Conservation (phyloP, 1,140 invertebrate species). For the Galleria mellonella region DNA sequence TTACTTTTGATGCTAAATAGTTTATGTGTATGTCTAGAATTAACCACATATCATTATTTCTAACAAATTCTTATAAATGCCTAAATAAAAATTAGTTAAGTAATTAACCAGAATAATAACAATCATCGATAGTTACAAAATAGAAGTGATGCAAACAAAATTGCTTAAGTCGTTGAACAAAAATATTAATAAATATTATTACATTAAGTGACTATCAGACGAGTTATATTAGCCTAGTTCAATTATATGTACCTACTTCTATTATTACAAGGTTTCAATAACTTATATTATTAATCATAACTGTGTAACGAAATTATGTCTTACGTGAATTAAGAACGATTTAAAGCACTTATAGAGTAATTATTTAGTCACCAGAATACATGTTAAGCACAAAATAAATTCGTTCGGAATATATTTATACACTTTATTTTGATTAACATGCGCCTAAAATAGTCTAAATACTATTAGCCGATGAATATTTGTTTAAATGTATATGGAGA, state of each 20-base stretch:
- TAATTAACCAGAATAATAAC: no score
- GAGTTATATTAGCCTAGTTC: no score
- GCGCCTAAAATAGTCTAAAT: constrained; percentile 15
- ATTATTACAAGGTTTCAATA: no score
- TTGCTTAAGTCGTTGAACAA: no score
- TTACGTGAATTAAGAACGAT: background rate
- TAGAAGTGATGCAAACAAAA: no score
- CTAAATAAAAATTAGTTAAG: no score
- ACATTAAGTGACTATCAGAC: no score
- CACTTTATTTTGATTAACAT: constrained; percentile 28
- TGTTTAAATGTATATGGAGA: constrained; percentile 33
- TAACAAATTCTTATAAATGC: constrained; percentile 40
- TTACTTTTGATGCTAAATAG: constrained; percentile 63
- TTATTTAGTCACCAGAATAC: constrained; percentile 1
- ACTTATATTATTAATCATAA: background rate
- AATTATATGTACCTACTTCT: no score
- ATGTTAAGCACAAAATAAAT: constrained; percentile 6
- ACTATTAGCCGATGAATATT: no score
- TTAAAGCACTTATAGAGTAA: background rate
- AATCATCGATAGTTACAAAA: no score
- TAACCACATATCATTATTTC: constrained; percentile 67
- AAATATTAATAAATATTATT: no score
- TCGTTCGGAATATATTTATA: constrained; percentile 9
- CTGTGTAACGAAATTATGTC: constrained; percentile 2
- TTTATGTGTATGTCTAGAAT: constrained; percentile 48